phyloP scores from a whole-genome alignment of 2,113 vertebrate species.

The Chrysochloris asiatica region DNA sequence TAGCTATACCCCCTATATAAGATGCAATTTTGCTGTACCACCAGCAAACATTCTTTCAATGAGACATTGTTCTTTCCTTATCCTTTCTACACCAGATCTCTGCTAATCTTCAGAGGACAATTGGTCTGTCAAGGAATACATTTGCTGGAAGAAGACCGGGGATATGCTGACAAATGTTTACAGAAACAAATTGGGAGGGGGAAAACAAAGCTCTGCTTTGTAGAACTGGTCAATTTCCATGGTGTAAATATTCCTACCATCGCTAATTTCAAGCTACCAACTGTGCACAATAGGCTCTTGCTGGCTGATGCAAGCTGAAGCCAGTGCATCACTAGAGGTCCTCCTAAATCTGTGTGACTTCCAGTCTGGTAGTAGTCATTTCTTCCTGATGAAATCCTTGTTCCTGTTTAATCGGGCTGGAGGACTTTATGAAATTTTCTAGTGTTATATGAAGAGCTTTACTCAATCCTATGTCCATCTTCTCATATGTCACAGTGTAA shows the following conservation, averaged over 20 bases:
- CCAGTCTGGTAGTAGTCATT: not conserved
- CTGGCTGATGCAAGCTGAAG: not conserved
- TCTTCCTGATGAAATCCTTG: not conserved
- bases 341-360: not conserved
- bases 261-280: not conserved
- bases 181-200: not conserved
- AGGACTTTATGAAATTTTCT: not conserved
- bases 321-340: not conserved
- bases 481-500: conserved; percentile 17
- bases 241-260: not conserved
- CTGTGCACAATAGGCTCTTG: not conserved
- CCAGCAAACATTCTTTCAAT: not conserved
- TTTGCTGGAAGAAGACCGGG: not conserved
- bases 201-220: not conserved
- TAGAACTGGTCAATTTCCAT: not conserved
- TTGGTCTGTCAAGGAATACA: not conserved
- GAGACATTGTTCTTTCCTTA: not conserved
- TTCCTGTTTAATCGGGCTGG: not conserved
- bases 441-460: not conserved
- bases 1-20: not conserved
- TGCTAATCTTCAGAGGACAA: not conserved
- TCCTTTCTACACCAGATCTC: not conserved
- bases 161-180: not conserved
- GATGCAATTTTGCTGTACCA: not conserved
- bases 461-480: not conserved